Conservation (phyloP, 1,140 invertebrate species). For the Orussus abietinus region DNA sequence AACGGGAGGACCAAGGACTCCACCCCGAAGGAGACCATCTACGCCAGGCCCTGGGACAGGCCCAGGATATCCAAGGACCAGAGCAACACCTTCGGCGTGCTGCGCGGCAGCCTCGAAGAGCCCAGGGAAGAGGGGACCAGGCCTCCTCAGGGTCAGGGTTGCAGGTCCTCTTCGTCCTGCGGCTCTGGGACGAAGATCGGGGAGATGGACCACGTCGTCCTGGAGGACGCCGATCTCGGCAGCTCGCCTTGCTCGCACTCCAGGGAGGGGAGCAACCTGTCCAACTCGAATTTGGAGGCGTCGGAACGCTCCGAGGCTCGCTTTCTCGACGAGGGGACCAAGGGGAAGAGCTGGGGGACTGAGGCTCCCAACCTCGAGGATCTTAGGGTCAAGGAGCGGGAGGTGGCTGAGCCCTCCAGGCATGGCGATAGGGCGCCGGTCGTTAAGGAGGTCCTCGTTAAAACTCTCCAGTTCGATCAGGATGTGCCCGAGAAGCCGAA, state of each 20-base stretch:
- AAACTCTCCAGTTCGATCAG: slow-evolving; percentile 37
- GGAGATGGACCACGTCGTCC: too few relatives aligned
- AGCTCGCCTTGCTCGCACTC: slow-evolving; percentile 11
- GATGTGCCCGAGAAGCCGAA: slow-evolving; percentile 24
- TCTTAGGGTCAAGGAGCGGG: background rate
- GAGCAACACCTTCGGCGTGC: slow-evolving; percentile 9
- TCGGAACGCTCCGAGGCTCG: too few relatives aligned
- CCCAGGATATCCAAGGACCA: slow-evolving; percentile 4
- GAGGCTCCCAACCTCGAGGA: too few relatives aligned
- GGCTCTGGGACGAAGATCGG: too few relatives aligned
- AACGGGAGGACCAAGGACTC: slow-evolving; percentile 20
- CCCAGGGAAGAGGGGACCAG: background rate
- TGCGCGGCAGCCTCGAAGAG: background rate
- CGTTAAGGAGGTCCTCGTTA: slow-evolving; percentile 37
- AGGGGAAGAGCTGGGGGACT: too few relatives aligned
- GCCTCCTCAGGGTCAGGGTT: too few relatives aligned
- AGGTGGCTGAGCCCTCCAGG: background rate
- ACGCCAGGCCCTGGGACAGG: slow-evolving; percentile 5
- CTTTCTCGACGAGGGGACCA: too few relatives aligned
- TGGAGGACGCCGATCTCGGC: too few relatives aligned
- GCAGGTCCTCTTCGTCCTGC: too few relatives aligned
- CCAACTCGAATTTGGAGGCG: too few relatives aligned
- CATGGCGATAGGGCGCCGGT: slow-evolving; percentile 10
- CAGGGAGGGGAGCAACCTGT: background rate
- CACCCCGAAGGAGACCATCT: background rate